A percentile compares a stretch with the other conserved stretches of the same genome.
These are phyloP conservation scores for Phyto melanocephala DNA, from an alignment of 2,888 invertebrate genomes.

Conservation along the genomic window DNA sequence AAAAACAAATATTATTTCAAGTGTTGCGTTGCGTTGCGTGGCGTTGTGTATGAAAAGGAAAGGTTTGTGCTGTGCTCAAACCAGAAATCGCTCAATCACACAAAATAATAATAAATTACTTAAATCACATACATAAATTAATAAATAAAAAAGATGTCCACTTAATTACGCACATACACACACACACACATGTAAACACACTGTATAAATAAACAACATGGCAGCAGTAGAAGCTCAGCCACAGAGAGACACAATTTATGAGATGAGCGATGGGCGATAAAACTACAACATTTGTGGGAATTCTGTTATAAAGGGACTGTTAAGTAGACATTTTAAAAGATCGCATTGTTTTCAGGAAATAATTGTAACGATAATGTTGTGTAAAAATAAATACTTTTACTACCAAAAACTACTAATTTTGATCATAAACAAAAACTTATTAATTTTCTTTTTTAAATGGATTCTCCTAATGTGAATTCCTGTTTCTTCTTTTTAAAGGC, in stretches of 20 bases:
- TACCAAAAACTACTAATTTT: too few relatives aligned
- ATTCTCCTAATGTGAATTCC: too few relatives aligned
- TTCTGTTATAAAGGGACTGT: neutral
- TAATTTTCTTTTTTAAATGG: too few relatives aligned
- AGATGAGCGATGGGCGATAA: neutral
- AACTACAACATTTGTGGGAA: neutral
- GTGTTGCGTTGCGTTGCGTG: neutral
- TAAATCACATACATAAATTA: slow-evolving; percentile 36
- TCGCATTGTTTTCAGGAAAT: too few relatives aligned
- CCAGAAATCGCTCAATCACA: slow-evolving; percentile 3
- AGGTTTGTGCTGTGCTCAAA: slow-evolving; percentile 2
- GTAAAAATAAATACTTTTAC: too few relatives aligned
- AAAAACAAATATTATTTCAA: slow-evolving; percentile 35
- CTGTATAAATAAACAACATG: neutral
- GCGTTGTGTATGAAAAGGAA: slow-evolving; percentile 27
- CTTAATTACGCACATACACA: slow-evolving; percentile 34
- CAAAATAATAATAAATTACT: slow-evolving; percentile 42
- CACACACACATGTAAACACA: slow-evolving; percentile 29
- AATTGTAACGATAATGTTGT: too few relatives aligned
- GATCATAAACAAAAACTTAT: too few relatives aligned
- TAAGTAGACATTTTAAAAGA: too few relatives aligned
- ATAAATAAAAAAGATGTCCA: slow-evolving; percentile 45
- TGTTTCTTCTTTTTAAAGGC: too few relatives aligned
- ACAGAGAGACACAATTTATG: neutral
- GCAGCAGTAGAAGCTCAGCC: neutral